A percentile compares a stretch with the other conserved stretches of the same genome.
Evolutionary conservation across 2,888 invertebrate species (phyloP).

Genomic region (Argynnis bischoffii): DNA sequence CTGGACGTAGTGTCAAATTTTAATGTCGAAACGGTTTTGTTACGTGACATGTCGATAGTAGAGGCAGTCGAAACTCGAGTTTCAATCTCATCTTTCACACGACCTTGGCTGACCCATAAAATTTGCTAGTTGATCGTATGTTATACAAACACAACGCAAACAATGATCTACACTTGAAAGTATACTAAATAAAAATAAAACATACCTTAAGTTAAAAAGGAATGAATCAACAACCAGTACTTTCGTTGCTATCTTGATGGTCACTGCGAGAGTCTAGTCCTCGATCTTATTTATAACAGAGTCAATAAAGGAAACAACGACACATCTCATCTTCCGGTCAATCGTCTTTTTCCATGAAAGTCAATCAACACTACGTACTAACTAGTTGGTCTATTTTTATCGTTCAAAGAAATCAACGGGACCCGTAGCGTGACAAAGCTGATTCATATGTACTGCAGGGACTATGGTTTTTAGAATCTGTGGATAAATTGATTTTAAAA

Average conservation of each 20-base stretch:
- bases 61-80: slow-evolving; percentile 55
- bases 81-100: slow-evolving; percentile 65
- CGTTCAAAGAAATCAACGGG: slow-evolving; percentile 62
- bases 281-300: slow-evolving; percentile 53
- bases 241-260: slow-evolving; percentile 29
- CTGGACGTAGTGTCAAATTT: slow-evolving; percentile 71
- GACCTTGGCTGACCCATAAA: slow-evolving; percentile 59
- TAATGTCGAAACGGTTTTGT: slow-evolving; percentile 68
- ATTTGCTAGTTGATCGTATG: slow-evolving; percentile 42
- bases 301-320: slow-evolving; percentile 53
- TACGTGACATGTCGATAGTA: slow-evolving; percentile 60
- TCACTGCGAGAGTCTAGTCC: slow-evolving; percentile 32
- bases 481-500: slow-evolving; percentile 30
- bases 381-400: slow-evolving; percentile 61
- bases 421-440: slow-evolving; percentile 41
- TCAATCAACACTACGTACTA: slow-evolving; percentile 59
- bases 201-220: slow-evolving; percentile 23
- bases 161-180: slow-evolving; percentile 10
- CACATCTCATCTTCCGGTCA: slow-evolving; percentile 54
- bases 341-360: slow-evolving; percentile 64
- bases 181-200: slow-evolving; percentile 9
- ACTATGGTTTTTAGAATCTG: slow-evolving; percentile 33
- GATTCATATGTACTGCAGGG: slow-evolving; percentile 39
- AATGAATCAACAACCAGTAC: slow-evolving; percentile 15
- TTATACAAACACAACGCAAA: slow-evolving; percentile 13